Evolutionary conservation across 1,140 invertebrate species (phyloP), one percentile per base, ranked within the genome.

Genomic region (Formica selysi): DNA sequence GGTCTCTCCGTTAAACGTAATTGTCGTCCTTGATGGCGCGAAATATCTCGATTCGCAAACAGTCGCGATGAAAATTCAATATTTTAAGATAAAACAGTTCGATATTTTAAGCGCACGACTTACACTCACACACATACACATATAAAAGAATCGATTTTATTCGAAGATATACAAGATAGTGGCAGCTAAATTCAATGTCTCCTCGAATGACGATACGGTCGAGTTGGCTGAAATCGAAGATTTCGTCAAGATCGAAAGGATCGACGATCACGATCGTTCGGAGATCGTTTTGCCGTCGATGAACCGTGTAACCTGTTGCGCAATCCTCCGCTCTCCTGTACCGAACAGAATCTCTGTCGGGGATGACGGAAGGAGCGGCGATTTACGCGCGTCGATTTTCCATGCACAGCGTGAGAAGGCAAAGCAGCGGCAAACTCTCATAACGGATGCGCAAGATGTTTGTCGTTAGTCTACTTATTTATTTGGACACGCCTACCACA

Each of bases 261-360:
- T 85, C 86, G 65, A 88, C 59, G 76, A 86, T 89, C 87, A 54
- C 57, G 44, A 86, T 70, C 48, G 32, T 67, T n/a, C 41, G 26
- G 62, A 83, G 57, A 87, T 89, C 73, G 84, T 89, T 89, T 84
- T 29, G 16, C 59, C 51, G 73, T 86, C 73, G 73, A 84, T 86
- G 73, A 90, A 90, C 78, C 87, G 73, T 79, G 51, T 87, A 78
- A 90, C 87, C 44, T 86, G 85, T 90, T 90, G 87, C 78, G 22
- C 65, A 89, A 86, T 89, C 13, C 48, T 51, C 44, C 32, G 62
- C 48, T 48, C 48, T 74, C 73, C 74, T 68, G 44, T 48, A 68
- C 54, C 44, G 29, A 79, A 74, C 65, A 85, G 22, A 59, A 76
- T 22, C 68, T 78, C 51, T n/a, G 11, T 70, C 38, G 41, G 11